Base-by-base conservation (phyloP, 2,888 invertebrate species). In the Dioctria linearis region DNA sequence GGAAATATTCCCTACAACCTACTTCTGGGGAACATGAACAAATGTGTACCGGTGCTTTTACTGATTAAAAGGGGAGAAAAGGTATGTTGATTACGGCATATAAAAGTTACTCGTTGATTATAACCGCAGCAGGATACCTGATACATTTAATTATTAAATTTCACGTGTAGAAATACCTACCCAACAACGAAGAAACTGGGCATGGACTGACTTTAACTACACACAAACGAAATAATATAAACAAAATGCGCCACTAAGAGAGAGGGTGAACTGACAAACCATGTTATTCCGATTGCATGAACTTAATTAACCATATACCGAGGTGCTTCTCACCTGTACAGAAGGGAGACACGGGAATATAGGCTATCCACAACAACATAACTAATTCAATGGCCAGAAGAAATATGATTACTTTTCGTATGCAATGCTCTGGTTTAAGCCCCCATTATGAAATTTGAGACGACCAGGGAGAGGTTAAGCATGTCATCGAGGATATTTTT, bases 401-500 rank as follows among this genome's bases (percentile, higher is more conserved):
- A 63, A 39, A 63, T 63, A 63, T 63, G 63, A 63, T 63, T 63
- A 63, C 63, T 63, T 9, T 13, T 5, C 63, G 49, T n/a, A 61
- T 39, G 57, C 73, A 76, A 3, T 40, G n/a, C 49, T 63, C 61
- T 39, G 73, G 73, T 76, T 43, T 46, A 25, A 25, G 25, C 57
- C 40, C 37, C 76, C 76, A 76, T 76, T 76, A 39, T 63, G 76
- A 76, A 76, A 76, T 63, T 49, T 39, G 76, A 76, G 76, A 61
- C 76, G 39, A 9, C 63, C 76, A 49, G 76, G 76, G 76, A 76
- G 76, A 76, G 76, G 61, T 76, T 63, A 76, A 76, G 54, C 49
- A 76, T 76, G 76, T 76, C 76, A 76, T 76, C 63, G 43, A 76
- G 63, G 76, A 76, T 76, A 76, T 76, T 76, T 76, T 76, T 76